Evolutionary conservation across 37 sponge, comb jelly and placozoan genomes (phyloP).

Genomic region (Aplysina aerophoba): DNA sequence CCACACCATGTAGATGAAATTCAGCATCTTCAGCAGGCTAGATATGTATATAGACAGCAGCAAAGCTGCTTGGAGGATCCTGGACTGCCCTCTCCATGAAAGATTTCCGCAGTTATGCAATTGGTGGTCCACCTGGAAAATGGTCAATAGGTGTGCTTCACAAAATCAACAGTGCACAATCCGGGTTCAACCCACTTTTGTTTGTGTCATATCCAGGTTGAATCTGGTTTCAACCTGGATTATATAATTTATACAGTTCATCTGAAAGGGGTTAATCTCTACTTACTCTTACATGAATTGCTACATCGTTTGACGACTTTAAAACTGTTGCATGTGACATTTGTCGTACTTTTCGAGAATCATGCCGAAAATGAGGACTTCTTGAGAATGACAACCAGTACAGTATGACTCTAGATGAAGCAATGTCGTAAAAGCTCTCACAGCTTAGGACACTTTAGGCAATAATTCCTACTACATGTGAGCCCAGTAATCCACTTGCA

Average conservation of each 20-base stretch:
- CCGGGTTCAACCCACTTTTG: too few relatives aligned
- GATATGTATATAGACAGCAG: conserved; percentile 53
- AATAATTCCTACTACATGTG: conserved; percentile 22
- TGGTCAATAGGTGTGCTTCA: conserved; percentile 52
- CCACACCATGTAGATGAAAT: conserved; percentile 49
- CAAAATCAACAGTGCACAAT: conserved; percentile 35
- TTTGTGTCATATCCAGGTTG: too few relatives aligned
- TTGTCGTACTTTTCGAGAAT: conserved; percentile 45
- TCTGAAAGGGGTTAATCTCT: too few relatives aligned
- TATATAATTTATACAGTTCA: too few relatives aligned
- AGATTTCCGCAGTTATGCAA: conserved; percentile 34
- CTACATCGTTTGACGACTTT: conserved; percentile 36
- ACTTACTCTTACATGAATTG: conserved; percentile 49
- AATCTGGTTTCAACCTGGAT: too few relatives aligned
- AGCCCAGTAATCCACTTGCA: conserved; percentile 30
- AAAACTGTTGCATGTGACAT: conserved; percentile 32
- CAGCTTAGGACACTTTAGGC: conserved; percentile 47
- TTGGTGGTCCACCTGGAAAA: conserved; percentile 62
- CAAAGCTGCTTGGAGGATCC: conserved; percentile 61
- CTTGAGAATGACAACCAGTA: conserved; percentile 54
- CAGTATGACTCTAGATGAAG: conserved; percentile 45
- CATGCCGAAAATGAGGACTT: conserved; percentile 51
- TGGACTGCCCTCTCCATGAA: conserved; percentile 55
- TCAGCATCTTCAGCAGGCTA: conserved; percentile 9
- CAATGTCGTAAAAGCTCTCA: not conserved